Percentiles rank a stretch among this genome's conserved stretches.
Evolutionary conservation across 2,113 vertebrate genomes (phyloP).

Genomic region (Xenotilapia leptura): DNA sequence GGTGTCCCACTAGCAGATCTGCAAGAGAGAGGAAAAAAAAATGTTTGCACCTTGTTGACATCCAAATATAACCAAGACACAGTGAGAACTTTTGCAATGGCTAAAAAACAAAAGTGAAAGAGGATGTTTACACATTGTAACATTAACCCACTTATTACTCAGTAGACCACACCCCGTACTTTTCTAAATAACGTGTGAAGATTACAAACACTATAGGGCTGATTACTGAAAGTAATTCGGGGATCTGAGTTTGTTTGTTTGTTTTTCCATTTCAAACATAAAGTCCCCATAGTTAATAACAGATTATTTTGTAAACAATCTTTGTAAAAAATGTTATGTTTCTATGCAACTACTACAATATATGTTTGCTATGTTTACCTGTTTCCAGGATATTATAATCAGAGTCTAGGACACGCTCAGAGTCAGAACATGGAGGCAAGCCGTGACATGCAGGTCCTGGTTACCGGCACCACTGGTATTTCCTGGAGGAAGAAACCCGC

Average conservation of each 20-base stretch:
- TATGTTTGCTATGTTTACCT: not conserved
- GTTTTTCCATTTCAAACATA: not conserved
- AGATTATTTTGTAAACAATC: not conserved
- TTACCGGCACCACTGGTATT: conserved; percentile 87
- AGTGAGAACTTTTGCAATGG: not conserved
- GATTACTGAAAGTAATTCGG: not conserved
- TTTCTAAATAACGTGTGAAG: not conserved
- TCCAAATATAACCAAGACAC: not conserved
- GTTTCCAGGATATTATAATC: conserved; percentile 31
- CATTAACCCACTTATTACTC: not conserved
- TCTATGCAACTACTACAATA: not conserved
- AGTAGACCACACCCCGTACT: not conserved
- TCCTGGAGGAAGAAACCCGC: conserved; percentile 82
- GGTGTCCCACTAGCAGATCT: not conserved
- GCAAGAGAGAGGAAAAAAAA: not conserved
- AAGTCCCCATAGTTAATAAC: not conserved
- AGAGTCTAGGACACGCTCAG: conserved; percentile 6
- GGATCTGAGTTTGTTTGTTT: not conserved
- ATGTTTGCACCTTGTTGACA: not conserved
- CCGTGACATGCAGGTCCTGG: conserved; percentile 72
- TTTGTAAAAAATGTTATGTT: not conserved
- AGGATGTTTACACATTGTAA: not conserved
- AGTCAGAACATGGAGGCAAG: conserved; percentile 20
- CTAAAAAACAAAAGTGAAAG: conserved; percentile 22
- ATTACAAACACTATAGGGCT: not conserved